Evolutionary conservation across 2,888 invertebrate genomes (phyloP).

Genomic region (Plebejus anna): DNA sequence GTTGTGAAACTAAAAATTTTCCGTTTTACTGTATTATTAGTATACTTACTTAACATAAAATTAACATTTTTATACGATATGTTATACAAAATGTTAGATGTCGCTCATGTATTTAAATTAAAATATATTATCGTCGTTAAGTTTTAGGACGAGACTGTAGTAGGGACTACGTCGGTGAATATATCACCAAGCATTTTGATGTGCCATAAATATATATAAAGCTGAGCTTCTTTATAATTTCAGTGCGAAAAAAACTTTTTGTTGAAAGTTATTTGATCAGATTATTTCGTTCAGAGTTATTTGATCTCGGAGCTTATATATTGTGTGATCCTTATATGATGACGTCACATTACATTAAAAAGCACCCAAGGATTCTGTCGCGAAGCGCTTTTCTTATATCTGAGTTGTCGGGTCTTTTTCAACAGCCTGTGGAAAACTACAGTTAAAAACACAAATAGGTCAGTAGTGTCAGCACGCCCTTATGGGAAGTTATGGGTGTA

Average conservation of each 20-base stretch:
- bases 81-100: background rate
- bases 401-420: background rate
- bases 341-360: no score
- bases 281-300: no score
- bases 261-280: background rate
- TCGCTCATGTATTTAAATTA: background rate
- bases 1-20: background rate
- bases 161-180: background rate
- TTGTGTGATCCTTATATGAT: no score
- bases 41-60: background rate
- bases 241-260: background rate
- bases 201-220: slow-evolving; percentile 6
- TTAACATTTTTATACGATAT: slow-evolving; percentile 8
- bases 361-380: no score
- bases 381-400: no score
- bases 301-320: no score
- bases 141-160: background rate
- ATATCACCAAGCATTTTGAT: background rate
- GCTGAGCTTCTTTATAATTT: background rate
- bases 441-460: no score
- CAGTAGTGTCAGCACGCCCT: no score
- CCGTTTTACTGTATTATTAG: background rate
- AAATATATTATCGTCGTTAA: background rate
- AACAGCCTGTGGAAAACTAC: background rate
- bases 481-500: no score